These are phyloP conservation scores for Sialis lutaria DNA, from an alignment of 2,888 invertebrate species.

Conservation along the genomic window DNA sequence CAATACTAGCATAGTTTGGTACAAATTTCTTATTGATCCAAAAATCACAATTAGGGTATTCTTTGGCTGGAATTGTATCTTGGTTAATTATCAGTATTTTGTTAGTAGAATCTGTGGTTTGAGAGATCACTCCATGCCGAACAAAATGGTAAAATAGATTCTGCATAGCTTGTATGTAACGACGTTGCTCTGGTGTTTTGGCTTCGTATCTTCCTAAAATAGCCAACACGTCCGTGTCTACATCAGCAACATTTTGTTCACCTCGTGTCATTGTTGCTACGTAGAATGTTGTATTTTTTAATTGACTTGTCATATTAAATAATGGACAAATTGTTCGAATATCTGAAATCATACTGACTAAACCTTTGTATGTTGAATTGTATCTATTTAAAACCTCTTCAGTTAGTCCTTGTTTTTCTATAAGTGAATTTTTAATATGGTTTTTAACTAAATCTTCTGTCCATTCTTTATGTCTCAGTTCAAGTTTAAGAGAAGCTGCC, in stretches of 20 bases:
- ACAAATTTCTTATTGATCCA: constrained; percentile 61
- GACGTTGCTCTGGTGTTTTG: constrained; percentile 51
- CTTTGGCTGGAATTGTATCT: constrained; percentile 43
- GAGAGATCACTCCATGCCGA: constrained; percentile 51
- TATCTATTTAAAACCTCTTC: constrained; percentile 45
- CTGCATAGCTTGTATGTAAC: constrained; percentile 63
- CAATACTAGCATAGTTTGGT: constrained; percentile 54
- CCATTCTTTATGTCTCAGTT: constrained; percentile 43
- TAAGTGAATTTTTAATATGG: constrained; percentile 41
- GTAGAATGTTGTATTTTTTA: constrained; percentile 51
- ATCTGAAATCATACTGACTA: constrained; percentile 58
- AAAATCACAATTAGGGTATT: constrained; percentile 57
- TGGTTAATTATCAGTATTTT: constrained; percentile 51
- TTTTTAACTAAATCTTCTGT: constrained; percentile 44
- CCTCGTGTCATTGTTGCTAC: constrained; percentile 49
- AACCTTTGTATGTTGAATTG: constrained; percentile 44
- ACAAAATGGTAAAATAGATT: constrained; percentile 69
- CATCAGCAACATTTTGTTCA: constrained; percentile 29
- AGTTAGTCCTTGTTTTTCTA: constrained; percentile 44
- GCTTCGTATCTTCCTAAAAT: constrained; percentile 63
- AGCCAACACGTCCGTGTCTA: constrained; percentile 56
- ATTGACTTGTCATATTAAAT: constrained; percentile 43
- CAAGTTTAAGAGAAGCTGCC: constrained; percentile 42
- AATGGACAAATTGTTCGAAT: constrained; percentile 67
- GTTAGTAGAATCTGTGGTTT: constrained; percentile 32